phyloP scores from a whole-genome alignment of 2,888 invertebrate species.

The Mesorhabditis sp. region DNA sequence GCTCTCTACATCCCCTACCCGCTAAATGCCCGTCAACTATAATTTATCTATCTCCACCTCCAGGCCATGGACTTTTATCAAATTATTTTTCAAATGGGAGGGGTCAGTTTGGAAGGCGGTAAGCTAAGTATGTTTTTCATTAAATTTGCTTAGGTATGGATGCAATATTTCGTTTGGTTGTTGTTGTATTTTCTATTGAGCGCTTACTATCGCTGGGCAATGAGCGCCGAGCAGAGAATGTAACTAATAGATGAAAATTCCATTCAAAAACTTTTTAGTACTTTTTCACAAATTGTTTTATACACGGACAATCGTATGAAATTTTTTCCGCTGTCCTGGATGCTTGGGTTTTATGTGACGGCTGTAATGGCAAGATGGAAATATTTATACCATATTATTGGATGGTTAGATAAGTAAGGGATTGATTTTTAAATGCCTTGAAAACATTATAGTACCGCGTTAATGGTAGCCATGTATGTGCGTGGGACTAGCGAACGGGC shows the following conservation, averaged over 20 bases:
- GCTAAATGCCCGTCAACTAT: conserved; percentile 39
- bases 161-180: conserved; percentile 44
- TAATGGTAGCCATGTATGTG: conserved; percentile 40
- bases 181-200: conserved; percentile 34
- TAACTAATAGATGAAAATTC: not conserved
- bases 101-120: conserved; percentile 52
- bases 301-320: conserved; percentile 27
- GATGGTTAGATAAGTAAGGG: conserved; percentile 42
- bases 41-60: conserved; percentile 41
- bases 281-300: conserved; percentile 25
- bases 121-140: not conserved
- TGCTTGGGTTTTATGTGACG: conserved; percentile 48
- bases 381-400: conserved; percentile 41
- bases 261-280: conserved; percentile 12
- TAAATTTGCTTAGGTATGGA: conserved; percentile 19
- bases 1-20: too few species aligned
- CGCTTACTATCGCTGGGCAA: conserved; percentile 32
- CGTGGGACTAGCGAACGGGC: conserved; percentile 36
- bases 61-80: conserved; percentile 39
- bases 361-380: conserved; percentile 39
- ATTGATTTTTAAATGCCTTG: not conserved
- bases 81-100: conserved; percentile 38
- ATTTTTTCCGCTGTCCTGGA: conserved; percentile 38
- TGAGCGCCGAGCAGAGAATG: conserved; percentile 22
- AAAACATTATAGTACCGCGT: conserved; percentile 32